phyloP scores from a whole-genome alignment of 2,113 vertebrate genomes.

The Lonchura striata region DNA sequence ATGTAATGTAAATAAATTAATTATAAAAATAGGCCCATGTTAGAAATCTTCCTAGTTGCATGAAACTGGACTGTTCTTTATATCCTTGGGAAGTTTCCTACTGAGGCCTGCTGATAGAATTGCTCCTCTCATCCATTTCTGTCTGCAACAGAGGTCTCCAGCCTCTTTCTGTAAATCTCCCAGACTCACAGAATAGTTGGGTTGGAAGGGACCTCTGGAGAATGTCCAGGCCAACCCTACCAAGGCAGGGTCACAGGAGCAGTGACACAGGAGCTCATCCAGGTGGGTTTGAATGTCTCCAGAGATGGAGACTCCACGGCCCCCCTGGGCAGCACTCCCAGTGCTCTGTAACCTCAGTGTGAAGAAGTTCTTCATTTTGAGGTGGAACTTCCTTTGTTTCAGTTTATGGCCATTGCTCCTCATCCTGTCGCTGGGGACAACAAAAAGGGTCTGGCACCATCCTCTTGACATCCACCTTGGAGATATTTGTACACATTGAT shows the following conservation, averaged over 20 bases:
- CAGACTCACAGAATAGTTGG: neutral
- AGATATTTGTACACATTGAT: neutral
- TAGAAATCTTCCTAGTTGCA: neutral
- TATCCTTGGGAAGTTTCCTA: neutral
- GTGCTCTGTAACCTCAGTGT: neutral
- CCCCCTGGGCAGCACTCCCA: neutral
- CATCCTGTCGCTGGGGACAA: accelerated
- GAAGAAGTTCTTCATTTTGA: neutral
- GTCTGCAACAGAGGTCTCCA: neutral
- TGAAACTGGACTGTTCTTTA: neutral
- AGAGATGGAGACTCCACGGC: neutral
- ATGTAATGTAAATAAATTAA: neutral
- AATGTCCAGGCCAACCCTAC: accelerated
- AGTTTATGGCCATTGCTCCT: neutral
- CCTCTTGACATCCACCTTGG: no score
- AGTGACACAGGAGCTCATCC: neutral
- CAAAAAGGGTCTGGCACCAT: neutral
- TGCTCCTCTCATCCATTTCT: neutral
- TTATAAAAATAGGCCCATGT: neutral
- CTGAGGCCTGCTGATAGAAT: neutral
- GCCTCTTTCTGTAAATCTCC: neutral
- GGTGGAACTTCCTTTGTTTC: neutral
- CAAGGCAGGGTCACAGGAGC: neutral
- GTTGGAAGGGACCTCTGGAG: neutral
- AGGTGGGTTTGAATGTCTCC: neutral